These are phyloP conservation scores for Baryphthengus martii DNA, from an alignment of 2,113 vertebrate genomes.

Conservation along the genomic window DNA sequence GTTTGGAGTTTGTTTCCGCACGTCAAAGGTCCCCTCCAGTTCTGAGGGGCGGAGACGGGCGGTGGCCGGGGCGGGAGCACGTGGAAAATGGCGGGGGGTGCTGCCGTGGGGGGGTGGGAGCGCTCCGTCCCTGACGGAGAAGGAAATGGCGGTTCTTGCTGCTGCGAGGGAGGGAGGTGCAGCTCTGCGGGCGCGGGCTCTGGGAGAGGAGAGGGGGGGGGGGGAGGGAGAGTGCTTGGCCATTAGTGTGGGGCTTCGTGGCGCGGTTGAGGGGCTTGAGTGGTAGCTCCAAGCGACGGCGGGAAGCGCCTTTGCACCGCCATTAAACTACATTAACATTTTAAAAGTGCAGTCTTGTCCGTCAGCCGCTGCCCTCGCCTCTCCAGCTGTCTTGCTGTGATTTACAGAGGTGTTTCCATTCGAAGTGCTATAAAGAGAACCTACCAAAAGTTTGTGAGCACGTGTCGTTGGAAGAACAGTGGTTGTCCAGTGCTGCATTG, in stretches of 20 bases:
- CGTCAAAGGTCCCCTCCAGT: too few species aligned
- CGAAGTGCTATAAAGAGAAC: neutral
- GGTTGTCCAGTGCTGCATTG: neutral
- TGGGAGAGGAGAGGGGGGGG: too few species aligned
- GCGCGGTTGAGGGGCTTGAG: neutral
- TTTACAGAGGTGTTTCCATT: neutral
- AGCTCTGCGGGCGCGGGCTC: too few species aligned
- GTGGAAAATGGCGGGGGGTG: neutral
- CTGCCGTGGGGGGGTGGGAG: neutral
- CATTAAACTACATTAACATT: neutral
- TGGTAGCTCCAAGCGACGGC: neutral
- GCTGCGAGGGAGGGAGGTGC: too few species aligned
- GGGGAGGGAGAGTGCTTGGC: rapidly evolving
- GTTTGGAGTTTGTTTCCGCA: too few species aligned
- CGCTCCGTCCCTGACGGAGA: rapidly evolving
- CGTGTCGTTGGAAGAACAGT: rapidly evolving
- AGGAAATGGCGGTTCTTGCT: neutral
- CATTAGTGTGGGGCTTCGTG: rapidly evolving
- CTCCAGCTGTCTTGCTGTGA: rapidly evolving
- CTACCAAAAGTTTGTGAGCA: rapidly evolving
- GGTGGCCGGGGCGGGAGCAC: too few species aligned
- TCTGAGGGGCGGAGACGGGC: too few species aligned
- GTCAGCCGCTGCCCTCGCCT: neutral
- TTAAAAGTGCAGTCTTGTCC: neutral
- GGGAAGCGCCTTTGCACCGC: neutral